Percentiles rank a stretch among this genome's conserved stretches.
These are phyloP conservation scores for Ceraclea dissimilis DNA, from an alignment of 2,888 invertebrate genomes.

Conservation along the genomic window DNA sequence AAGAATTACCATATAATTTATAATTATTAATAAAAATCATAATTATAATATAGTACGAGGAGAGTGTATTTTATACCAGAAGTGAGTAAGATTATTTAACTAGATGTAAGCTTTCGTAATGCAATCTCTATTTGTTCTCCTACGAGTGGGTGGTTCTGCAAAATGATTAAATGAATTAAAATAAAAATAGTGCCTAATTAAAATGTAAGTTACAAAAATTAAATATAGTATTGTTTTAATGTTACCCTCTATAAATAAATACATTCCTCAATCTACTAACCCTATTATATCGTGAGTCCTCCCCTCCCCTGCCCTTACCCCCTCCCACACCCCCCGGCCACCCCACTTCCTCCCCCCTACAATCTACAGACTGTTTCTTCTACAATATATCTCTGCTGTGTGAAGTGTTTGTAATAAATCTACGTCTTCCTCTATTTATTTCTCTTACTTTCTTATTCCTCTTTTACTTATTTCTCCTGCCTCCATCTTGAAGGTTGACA, in stretches of 20 bases:
- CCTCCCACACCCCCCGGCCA: constrained; percentile 29
- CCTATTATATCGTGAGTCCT: constrained; percentile 2
- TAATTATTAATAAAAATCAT: no score
- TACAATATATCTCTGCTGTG: constrained; percentile 25
- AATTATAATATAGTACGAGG: no score
- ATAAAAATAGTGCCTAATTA: no score
- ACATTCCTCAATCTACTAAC: background rate
- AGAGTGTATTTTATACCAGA: no score
- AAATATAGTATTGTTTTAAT: background rate
- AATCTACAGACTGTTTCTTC: constrained; percentile 26
- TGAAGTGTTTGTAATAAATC: constrained; percentile 43
- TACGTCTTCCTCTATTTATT: constrained; percentile 43
- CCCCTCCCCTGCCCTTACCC: background rate
- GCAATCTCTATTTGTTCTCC: no score
- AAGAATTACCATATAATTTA: no score
- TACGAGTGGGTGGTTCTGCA: no score
- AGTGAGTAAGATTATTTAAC: no score
- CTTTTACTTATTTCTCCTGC: constrained; percentile 27
- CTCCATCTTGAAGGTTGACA: constrained; percentile 25
- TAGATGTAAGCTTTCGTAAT: no score
- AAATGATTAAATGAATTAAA: no score
- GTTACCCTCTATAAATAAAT: background rate
- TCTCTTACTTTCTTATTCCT: constrained; percentile 29
- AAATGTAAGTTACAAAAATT: background rate
- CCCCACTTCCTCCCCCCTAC: constrained; percentile 33